Conservation (phyloP, 1,140 invertebrate species). For the Scaptomyza hsui region DNA sequence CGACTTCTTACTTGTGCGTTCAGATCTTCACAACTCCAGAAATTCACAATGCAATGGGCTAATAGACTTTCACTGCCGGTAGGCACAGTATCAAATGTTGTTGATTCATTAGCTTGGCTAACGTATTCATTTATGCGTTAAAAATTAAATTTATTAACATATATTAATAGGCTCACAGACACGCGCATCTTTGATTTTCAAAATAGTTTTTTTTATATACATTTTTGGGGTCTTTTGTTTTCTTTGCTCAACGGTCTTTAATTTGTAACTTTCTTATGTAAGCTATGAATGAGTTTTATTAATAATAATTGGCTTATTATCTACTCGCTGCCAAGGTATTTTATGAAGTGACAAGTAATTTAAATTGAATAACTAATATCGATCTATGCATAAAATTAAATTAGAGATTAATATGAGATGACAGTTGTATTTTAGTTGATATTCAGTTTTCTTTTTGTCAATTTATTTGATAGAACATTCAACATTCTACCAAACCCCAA, state of each 20-base stretch:
- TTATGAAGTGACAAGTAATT: conserved; percentile 3
- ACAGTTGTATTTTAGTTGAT: not conserved
- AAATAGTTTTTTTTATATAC: not conserved
- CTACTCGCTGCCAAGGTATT: not conserved
- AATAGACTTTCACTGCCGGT: conserved; percentile 54
- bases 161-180: conserved; percentile 16
- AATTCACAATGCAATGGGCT: conserved; percentile 5
- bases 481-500: not conserved
- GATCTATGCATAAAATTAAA: not conserved
- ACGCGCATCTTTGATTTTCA: conserved; percentile 15
- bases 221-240: not conserved
- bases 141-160: conserved; percentile 30
- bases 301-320: conserved; percentile 16
- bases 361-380: conserved; percentile 1
- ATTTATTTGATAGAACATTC: not conserved
- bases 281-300: not conserved
- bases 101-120: conserved; percentile 26
- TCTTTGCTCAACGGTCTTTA: not conserved
- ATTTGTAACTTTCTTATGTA: conserved; percentile 18
- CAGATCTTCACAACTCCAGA: not conserved
- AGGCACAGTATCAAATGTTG: conserved; percentile 30
- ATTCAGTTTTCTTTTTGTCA: too few relatives aligned
- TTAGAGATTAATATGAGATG: not conserved
- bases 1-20: conserved; percentile 5
- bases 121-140: conserved; percentile 53